Conservation (phyloP, 2,888 invertebrate genomes). For the Perdita meconis region DNA sequence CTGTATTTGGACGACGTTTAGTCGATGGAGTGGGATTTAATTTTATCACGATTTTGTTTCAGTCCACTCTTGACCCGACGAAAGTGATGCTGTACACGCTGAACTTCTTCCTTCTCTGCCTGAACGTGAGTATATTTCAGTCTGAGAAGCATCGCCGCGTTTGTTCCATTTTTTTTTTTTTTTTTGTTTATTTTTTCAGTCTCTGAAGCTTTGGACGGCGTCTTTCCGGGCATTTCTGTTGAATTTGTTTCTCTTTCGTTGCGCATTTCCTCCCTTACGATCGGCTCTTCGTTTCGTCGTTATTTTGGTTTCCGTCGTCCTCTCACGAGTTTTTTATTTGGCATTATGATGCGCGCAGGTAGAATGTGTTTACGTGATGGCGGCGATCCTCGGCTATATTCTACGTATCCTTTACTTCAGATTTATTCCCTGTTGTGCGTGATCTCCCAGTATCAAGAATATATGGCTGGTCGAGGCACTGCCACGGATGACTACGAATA, state of each 20-base stretch:
- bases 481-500: constrained; percentile 88
- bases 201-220: no score
- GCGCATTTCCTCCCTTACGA: no score
- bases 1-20: neutral
- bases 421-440: constrained; percentile 93
- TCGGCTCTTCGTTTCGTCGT: neutral
- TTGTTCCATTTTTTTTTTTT: neutral
- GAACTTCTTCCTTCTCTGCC: constrained; percentile 90
- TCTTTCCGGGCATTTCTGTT: no score
- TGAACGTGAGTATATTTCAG: constrained; percentile 89
- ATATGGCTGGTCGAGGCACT: constrained; percentile 89
- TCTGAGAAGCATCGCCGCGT: no score
- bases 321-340: neutral
- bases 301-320: neutral
- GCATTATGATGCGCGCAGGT: constrained; percentile 6
- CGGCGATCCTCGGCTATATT: constrained; percentile 2
- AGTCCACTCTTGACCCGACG: constrained; percentile 90
- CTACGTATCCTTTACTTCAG: constrained; percentile 44
- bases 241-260: no score
- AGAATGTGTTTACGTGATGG: constrained; percentile 14
- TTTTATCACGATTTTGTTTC: constrained; percentile 81
- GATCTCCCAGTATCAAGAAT: constrained; percentile 94
- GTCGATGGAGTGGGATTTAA: constrained; percentile 5
- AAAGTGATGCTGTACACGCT: constrained; percentile 91
- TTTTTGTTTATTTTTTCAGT: neutral